Conservation (phyloP, 1,140 invertebrate genomes). For the Papilio dardanus region DNA sequence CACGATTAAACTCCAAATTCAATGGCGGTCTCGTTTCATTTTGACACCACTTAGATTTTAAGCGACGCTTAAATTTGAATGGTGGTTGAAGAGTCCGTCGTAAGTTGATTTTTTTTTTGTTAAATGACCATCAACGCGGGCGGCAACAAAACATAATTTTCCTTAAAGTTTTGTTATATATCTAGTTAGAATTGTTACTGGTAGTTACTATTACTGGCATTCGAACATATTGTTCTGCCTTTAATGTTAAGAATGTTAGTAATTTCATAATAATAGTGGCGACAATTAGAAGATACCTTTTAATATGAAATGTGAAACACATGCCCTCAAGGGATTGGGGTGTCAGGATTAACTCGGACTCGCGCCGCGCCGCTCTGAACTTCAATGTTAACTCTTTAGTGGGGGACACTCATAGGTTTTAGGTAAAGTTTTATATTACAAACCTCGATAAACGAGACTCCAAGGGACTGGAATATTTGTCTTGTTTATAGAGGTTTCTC, state of each 20-base stretch:
- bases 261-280: neutral
- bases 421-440: neutral
- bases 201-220: neutral
- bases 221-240: neutral
- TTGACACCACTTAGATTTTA: too few species aligned
- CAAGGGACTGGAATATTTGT: too few species aligned
- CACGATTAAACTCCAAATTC: too few species aligned
- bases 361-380: neutral
- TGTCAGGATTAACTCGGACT: neutral
- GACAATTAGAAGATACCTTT: neutral
- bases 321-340: neutral
- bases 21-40: too few species aligned
- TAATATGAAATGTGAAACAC: neutral
- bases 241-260: neutral
- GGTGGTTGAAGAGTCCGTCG: too few species aligned
- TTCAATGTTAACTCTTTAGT: neutral
- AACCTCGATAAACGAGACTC: too few species aligned
- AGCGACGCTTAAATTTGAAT: too few species aligned
- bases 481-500: too few species aligned
- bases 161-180: neutral
- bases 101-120: too few species aligned
- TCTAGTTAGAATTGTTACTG: neutral
- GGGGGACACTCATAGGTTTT: neutral
- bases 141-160: too few species aligned
- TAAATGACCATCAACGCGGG: too few species aligned